Percentiles rank a stretch among this genome's conserved stretches.
phyloP scores from a whole-genome alignment of 1,140 invertebrate genomes.

The Trichonephila clavipes region DNA sequence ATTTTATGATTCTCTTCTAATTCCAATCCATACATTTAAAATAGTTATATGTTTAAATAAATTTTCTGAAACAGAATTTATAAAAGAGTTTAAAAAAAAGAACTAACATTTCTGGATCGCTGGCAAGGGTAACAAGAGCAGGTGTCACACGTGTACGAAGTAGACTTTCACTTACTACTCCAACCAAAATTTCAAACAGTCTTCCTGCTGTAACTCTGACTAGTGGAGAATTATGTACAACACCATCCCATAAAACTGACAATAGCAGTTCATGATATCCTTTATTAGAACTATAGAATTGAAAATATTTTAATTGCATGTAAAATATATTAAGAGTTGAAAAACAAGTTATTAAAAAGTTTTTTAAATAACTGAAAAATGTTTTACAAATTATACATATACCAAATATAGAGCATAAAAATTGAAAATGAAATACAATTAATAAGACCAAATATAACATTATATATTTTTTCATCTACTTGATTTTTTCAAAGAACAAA shows the following conservation, averaged over 20 bases:
- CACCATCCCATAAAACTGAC: conserved; percentile 86
- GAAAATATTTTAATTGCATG: background rate
- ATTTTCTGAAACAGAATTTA: no score
- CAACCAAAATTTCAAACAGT: conserved; percentile 85
- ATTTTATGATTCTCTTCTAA: no score
- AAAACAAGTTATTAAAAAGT: no score
- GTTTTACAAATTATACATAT: no score
- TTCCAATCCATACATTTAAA: no score
- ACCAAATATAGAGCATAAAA: no score
- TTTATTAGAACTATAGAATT: conserved; percentile 76
- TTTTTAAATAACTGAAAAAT: no score
- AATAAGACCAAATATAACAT: no score
- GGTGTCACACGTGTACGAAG: conserved; percentile 85
- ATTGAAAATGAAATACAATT: no score
- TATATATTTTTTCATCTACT: no score
- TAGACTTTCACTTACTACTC: conserved; percentile 83
- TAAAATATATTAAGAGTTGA: background rate
- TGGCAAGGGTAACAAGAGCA: conserved; percentile 87
- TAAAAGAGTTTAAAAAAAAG: background rate
- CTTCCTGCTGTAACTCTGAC: conserved; percentile 84
- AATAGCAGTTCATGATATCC: conserved; percentile 84
- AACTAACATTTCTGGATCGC: conserved; percentile 86
- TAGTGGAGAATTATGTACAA: conserved; percentile 85
- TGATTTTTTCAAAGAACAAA: no score
- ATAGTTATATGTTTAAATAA: no score